Conservation (phyloP, 2,888 invertebrate genomes). For the Polietes domitor region DNA sequence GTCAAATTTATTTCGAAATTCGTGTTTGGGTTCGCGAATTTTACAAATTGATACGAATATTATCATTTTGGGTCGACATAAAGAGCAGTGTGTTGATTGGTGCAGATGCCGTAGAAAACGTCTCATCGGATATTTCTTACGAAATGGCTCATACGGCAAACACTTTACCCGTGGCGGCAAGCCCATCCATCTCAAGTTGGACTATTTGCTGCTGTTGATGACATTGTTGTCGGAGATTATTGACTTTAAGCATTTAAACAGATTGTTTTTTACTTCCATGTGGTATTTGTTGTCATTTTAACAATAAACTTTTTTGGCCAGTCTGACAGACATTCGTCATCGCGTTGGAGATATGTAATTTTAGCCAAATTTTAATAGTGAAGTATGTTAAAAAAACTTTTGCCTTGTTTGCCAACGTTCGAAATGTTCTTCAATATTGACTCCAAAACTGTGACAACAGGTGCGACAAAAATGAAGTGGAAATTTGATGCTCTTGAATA, state of each 20-base stretch:
- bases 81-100: too few relatives aligned
- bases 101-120: too few relatives aligned
- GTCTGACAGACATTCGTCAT: too few relatives aligned
- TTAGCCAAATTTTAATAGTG: conserved; percentile 30
- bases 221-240: neutral
- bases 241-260: conserved; percentile 5
- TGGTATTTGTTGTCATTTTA: neutral
- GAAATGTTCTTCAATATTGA: conserved; percentile 12
- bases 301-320: too few relatives aligned
- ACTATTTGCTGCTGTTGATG: conserved; percentile 11
- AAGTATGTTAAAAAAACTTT: neutral
- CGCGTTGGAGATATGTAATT: neutral
- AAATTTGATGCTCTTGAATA: neutral
- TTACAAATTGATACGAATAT: too few relatives aligned
- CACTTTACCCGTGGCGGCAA: neutral
- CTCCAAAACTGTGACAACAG: neutral
- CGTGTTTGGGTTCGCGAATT: too few relatives aligned
- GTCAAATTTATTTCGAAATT: too few relatives aligned
- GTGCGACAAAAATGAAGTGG: neutral
- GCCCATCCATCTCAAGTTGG: neutral
- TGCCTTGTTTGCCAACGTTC: conserved; percentile 31
- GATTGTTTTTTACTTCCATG: neutral
- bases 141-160: neutral
- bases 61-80: too few relatives aligned
- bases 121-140: neutral